phyloP scores from a whole-genome alignment of 2,888 invertebrate species.

The Parthenolecanium corni region DNA sequence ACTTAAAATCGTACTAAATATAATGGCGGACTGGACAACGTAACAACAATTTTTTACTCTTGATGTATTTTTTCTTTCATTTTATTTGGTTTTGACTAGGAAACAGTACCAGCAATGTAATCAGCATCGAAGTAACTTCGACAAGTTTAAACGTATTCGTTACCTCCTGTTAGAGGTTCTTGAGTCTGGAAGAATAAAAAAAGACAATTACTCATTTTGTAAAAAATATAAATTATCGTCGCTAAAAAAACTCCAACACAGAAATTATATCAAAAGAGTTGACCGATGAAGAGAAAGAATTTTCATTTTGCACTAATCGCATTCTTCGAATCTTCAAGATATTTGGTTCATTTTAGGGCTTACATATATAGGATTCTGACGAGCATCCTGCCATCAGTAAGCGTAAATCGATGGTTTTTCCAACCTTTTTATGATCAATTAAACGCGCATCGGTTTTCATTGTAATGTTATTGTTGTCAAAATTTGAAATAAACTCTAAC shows the following conservation, averaged over 20 bases:
- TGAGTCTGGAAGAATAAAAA: constrained; percentile 55
- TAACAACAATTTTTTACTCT: background rate
- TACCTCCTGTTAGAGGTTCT: constrained; percentile 69
- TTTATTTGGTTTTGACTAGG: background rate
- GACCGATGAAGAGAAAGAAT: too few species aligned
- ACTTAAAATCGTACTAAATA: background rate
- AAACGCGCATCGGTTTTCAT: too few species aligned
- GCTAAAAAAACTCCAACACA: background rate
- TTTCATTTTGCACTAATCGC: too few species aligned
- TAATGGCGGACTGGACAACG: background rate
- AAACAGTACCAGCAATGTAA: background rate
- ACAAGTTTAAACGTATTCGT: constrained; percentile 57
- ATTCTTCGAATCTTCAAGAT: too few species aligned
- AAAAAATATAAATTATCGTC: background rate
- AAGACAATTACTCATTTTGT: background rate
- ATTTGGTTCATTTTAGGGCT: too few species aligned
- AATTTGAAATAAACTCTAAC: too few species aligned
- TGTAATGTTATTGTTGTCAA: too few species aligned
- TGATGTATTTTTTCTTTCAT: background rate
- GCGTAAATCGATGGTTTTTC: too few species aligned
- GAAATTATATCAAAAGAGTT: background rate
- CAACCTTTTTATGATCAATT: too few species aligned
- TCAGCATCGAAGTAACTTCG: constrained; percentile 9
- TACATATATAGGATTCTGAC: too few species aligned
- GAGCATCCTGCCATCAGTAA: too few species aligned